Evolutionary conservation across 2,797 vertebrate genomes (phyloP).

Genomic region (Todus mexicanus): DNA sequence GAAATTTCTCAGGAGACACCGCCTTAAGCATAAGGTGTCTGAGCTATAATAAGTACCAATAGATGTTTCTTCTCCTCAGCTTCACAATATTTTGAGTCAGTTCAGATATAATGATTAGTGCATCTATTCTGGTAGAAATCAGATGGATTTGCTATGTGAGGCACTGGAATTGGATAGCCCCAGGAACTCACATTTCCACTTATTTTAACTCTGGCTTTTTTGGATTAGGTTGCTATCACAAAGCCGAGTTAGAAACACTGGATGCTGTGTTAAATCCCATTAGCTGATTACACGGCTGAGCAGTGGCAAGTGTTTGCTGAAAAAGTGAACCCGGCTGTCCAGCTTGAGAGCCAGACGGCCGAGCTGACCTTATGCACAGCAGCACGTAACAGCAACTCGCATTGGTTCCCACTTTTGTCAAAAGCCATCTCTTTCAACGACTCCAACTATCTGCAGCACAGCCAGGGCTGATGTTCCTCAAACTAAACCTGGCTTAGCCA

Average conservation of each 20-base stretch:
- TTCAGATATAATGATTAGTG: neutral
- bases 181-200: neutral
- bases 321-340: neutral
- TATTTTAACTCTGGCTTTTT: neutral
- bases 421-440: neutral
- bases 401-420: neutral
- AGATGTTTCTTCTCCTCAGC: neutral
- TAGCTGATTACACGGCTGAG: neutral
- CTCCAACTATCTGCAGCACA: neutral
- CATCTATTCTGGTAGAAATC: neutral
- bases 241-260: neutral
- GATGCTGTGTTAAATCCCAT: neutral
- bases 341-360: neutral
- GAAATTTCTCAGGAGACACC: neutral
- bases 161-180: neutral
- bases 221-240: neutral
- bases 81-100: neutral
- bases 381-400: neutral
- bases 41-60: neutral
- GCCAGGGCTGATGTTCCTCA: neutral
- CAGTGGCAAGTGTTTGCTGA: neutral
- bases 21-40: neutral
- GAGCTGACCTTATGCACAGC: neutral
- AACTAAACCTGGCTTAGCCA: neutral
- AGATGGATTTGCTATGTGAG: fast-evolving